Conservation (phyloP, 2,888 invertebrate species). For the Torymus tubicola region DNA sequence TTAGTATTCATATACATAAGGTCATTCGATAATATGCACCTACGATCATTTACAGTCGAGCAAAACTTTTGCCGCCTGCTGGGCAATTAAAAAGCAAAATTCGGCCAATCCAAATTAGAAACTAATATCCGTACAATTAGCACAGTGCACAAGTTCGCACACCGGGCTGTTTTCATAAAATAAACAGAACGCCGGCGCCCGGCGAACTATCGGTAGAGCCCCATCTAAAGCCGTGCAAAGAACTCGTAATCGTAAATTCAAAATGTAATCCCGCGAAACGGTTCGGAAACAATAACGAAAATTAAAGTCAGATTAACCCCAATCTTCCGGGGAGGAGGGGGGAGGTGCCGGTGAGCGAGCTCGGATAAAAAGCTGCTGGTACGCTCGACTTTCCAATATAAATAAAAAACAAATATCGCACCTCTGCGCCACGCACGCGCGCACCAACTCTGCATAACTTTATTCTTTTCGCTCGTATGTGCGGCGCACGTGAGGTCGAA, state of each 20-base stretch:
- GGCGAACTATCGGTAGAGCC: slow-evolving; percentile 33
- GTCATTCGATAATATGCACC: too few species aligned
- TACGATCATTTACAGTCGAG: neutral
- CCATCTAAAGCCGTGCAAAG: slow-evolving; percentile 4
- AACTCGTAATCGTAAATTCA: slow-evolving; percentile 53
- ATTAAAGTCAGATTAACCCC: slow-evolving; percentile 55
- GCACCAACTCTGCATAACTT: slow-evolving; percentile 14
- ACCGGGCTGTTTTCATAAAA: slow-evolving; percentile 16
- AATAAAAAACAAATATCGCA: slow-evolving; percentile 32
- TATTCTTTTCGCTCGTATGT: slow-evolving; percentile 7
- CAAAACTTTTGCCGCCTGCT: slow-evolving; percentile 16
- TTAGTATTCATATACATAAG: too few species aligned
- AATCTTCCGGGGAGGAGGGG: slow-evolving; percentile 23
- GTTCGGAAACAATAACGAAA: slow-evolving; percentile 50
- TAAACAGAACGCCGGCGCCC: slow-evolving; percentile 22
- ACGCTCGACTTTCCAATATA: slow-evolving; percentile 29
- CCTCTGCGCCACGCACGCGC: neutral
- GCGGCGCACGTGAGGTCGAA: slow-evolving; percentile 14
- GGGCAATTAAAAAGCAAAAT: slow-evolving; percentile 10
- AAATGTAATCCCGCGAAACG: slow-evolving; percentile 48
- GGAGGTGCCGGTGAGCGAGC: neutral
- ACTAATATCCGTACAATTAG: slow-evolving; percentile 41
- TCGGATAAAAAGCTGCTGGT: neutral
- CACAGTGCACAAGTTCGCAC: neutral
- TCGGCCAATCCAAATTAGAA: slow-evolving; percentile 41